A percentile compares a stretch with the other conserved stretches of the same genome.
Conservation (phyloP, 92 coral and sea anemone genomes). For the Nematostella vectensis region DNA sequence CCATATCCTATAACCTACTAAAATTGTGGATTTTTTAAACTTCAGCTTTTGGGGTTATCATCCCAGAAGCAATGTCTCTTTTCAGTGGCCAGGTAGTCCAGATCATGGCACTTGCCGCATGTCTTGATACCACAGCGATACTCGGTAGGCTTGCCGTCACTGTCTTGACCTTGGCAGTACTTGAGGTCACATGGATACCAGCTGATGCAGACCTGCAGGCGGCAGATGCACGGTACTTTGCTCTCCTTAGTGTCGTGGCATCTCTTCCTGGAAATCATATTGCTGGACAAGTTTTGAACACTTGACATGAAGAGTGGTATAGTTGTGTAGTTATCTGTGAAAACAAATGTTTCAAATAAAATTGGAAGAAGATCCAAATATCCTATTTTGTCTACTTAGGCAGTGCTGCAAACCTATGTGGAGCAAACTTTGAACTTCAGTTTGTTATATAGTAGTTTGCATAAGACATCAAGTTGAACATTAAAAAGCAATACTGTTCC, state of each 20-base stretch:
- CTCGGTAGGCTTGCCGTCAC: conserved; percentile 35
- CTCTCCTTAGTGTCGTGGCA: conserved; percentile 52
- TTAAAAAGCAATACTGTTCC: no score
- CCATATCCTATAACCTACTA: neutral
- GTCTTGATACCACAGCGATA: conserved; percentile 96
- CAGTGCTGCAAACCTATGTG: no score
- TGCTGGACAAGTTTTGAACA: conserved; percentile 46
- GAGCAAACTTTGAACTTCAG: no score
- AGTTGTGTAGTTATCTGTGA: conserved; percentile 46
- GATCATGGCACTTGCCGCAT: conserved; percentile 85
- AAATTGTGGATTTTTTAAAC: conserved; percentile 10
- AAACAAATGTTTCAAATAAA: neutral
- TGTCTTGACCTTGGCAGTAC: conserved; percentile 71
- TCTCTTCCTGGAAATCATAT: conserved; percentile 38
- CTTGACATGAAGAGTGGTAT: conserved; percentile 14
- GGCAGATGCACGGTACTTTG: conserved; percentile 60
- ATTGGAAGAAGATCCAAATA: neutral
- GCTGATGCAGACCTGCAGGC: conserved; percentile 64
- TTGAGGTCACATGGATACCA: conserved; percentile 96
- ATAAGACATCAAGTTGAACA: no score
- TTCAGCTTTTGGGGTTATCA: conserved; percentile 9
- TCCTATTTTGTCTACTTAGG: neutral
- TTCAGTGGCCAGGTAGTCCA: conserved; percentile 68
- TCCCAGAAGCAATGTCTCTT: conserved; percentile 89
- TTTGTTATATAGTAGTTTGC: no score